Percentiles rank a stretch among this genome's conserved stretches.
Conservation (phyloP, 2,113 vertebrate genomes). For the Aramus guarauna region DNA sequence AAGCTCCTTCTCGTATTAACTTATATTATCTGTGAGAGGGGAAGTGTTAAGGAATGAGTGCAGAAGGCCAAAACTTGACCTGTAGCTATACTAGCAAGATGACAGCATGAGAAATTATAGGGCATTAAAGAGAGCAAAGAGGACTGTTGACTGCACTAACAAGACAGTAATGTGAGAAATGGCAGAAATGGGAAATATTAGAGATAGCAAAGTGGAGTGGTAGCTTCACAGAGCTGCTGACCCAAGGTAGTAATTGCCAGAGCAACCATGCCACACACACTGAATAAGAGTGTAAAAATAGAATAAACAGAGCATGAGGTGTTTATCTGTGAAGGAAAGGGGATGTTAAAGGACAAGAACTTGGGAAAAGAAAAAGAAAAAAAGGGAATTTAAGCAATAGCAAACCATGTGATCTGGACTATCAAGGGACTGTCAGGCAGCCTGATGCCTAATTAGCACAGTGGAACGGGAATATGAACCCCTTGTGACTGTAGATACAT, state of each 20-base stretch:
- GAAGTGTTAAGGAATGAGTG: not conserved
- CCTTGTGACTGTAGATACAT: not conserved
- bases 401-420: not conserved
- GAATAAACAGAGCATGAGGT: not conserved
- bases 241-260: not conserved
- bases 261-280: not conserved
- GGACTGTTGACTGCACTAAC: not conserved
- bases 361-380: not conserved
- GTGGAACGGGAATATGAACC: not conserved
- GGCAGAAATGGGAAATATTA: not conserved
- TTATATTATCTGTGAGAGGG: not conserved
- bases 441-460: not conserved
- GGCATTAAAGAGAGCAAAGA: not conserved
- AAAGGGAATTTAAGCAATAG: not conserved
- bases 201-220: not conserved
- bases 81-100: not conserved
- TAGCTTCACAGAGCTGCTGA: not conserved
- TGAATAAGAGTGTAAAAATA: not conserved
- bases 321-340: not conserved
- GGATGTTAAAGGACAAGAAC: not conserved
- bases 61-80: not conserved
- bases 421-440: not conserved
- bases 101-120: not conserved
- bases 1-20: not conserved
- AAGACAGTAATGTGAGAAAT: not conserved